Evolutionary conservation across 2,797 vertebrate genomes (phyloP), one percentile per base, ranked within the genome.

Genomic region (Centroberyx gerrardi): DNA sequence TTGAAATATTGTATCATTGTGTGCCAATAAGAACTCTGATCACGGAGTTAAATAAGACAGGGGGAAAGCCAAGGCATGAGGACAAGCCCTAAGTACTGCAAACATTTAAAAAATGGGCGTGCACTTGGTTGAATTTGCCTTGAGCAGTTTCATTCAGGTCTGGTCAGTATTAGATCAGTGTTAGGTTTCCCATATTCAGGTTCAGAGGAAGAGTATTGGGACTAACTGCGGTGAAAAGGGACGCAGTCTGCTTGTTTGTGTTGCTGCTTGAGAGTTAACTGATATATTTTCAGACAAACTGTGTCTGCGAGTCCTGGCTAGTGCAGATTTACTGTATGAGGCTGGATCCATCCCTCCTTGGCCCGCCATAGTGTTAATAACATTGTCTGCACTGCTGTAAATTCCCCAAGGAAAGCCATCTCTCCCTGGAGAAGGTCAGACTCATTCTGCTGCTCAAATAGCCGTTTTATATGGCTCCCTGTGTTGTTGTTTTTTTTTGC

Each of bases 391-490:
- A 49, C 54, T 29, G 48, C 70, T 14, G 9, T 49, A 18, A 27
- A 38, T 5, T 1, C 15, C 52, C 53, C 51, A 48, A 0, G 10
- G 60, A 59, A 59, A 74, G 59, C 70, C 76, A 14, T 49, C 55
- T 46, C 62, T 52, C 36, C 60, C 42, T 0, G 18, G 58, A 69
- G 78, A 82, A 71, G 74, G 46, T 84, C 79, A 53, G 60, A 78
- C 58, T 27, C 8, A 70, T 68, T 54, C 60, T 83, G 87, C 88
- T 89, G 81, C 83, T 84, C 68, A 54, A 33, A 70, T 27, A 3
- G 74, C 74, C 74, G 55, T 83, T 53, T 59, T 58, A 12, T 76
- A 51, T 68, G 72, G 76, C 83, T 64, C 48, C 65, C 59, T 67
- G 65, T 48, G 62, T 33, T 14, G 29, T 14, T 38, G 28, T 51